Conservation (phyloP, 2,888 invertebrate genomes). For the Clunio marinus region DNA sequence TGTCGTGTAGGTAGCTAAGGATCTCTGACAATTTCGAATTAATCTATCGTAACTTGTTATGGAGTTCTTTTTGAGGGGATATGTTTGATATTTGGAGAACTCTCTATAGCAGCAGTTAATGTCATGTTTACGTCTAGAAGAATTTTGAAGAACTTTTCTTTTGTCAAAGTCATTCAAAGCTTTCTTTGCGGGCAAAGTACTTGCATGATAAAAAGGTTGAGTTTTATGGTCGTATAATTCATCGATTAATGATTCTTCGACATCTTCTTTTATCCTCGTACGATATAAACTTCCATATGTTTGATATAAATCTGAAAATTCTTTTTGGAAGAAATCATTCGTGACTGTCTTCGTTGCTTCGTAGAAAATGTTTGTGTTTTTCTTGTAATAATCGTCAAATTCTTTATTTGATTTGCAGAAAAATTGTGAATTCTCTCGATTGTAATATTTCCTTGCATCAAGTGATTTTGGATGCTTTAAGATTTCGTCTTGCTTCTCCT, state of each 20-base stretch:
- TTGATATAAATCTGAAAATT: background rate
- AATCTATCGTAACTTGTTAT: slow-evolving; percentile 19
- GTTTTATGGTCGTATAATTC: slow-evolving; percentile 19
- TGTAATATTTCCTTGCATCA: slow-evolving; percentile 34
- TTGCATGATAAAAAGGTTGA: slow-evolving; percentile 15
- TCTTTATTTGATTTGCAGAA: slow-evolving; percentile 38
- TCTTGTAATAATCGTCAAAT: slow-evolving; percentile 37
- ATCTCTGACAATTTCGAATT: slow-evolving; percentile 18
- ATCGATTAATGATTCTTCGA: slow-evolving; percentile 29
- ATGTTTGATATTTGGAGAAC: slow-evolving; percentile 35
- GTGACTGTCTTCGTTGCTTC: slow-evolving; percentile 34
- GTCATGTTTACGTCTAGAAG: background rate
- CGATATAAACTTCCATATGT: background rate
- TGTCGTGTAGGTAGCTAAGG: slow-evolving; percentile 24
- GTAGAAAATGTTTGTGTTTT: slow-evolving; percentile 32
- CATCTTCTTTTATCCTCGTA: background rate
- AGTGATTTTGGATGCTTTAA: slow-evolving; percentile 1
- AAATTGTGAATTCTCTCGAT: slow-evolving; percentile 33
- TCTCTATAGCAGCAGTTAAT: background rate
- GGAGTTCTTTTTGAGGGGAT: slow-evolving; percentile 26
- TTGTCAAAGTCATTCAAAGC: no score
- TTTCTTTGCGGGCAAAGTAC: slow-evolving; percentile 18
- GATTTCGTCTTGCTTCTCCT: slow-evolving; percentile 12
- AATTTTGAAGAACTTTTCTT: background rate
- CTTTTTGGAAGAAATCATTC: slow-evolving; percentile 24